Conservation (phyloP, 30 jellyfish, hydroid and myxozoan genomes). For the Aurelia sp. region DNA sequence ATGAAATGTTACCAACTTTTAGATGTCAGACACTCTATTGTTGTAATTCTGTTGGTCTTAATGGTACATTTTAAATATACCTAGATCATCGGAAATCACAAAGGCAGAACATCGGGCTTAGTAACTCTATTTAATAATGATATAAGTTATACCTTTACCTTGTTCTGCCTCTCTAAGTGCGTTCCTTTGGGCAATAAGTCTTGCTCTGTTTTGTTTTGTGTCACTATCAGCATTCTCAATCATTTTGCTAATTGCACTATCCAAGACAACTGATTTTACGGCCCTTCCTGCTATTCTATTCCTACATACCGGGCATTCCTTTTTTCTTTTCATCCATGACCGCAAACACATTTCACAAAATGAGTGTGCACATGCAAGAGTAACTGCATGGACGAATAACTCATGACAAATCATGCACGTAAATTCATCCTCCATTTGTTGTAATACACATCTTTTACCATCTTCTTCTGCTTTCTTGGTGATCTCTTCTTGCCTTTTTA, state of each 20-base stretch:
- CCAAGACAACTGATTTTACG: slow-evolving; percentile 89
- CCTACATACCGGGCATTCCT: slow-evolving; percentile 96
- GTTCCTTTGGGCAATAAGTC: slow-evolving; percentile 56
- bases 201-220: slow-evolving; percentile 62
- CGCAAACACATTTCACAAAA: slow-evolving; percentile 89
- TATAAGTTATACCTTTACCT: slow-evolving; percentile 59
- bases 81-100: too few species aligned
- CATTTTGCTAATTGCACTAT: slow-evolving; percentile 90
- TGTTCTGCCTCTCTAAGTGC: slow-evolving; percentile 70
- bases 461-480: slow-evolving; percentile 78
- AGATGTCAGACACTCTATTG: background rate
- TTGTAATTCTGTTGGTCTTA: background rate
- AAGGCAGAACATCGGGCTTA: too few species aligned
- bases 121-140: slow-evolving; percentile 17
- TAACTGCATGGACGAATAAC: slow-evolving; percentile 85
- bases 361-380: slow-evolving; percentile 97
- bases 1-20: background rate
- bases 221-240: slow-evolving; percentile 83
- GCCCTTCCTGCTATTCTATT: slow-evolving; percentile 74
- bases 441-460: slow-evolving; percentile 86
- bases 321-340: slow-evolving; percentile 84
- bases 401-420: slow-evolving; percentile 97
- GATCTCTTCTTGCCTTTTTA: slow-evolving; percentile 77
- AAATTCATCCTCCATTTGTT: slow-evolving; percentile 96
- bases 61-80: too few species aligned